These are phyloP conservation scores for Catharus ustulatus DNA, from an alignment of 2,797 vertebrate genomes.

Conservation along the genomic window DNA sequence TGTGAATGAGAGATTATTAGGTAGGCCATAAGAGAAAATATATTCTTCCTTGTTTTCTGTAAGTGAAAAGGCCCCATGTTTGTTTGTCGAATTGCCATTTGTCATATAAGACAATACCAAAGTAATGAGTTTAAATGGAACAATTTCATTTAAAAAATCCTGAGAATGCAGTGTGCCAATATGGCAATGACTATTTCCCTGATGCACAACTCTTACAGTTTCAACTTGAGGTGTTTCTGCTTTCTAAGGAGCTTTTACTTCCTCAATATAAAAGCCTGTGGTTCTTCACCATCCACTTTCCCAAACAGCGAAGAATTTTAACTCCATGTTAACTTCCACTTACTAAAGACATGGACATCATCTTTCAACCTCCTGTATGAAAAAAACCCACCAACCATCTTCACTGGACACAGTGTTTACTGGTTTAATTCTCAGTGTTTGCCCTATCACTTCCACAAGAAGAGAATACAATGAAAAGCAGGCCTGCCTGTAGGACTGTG, in stretches of 20 bases:
- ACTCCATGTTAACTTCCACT: neutral
- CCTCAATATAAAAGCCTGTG: neutral
- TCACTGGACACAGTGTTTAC: neutral
- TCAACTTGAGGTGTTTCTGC: neutral
- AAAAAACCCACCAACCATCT: neutral
- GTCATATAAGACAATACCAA: neutral
- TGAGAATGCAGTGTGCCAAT: neutral
- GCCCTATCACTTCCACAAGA: neutral
- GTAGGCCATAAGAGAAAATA: neutral
- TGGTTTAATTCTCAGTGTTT: neutral
- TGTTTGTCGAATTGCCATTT: neutral
- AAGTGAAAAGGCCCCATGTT: neutral
- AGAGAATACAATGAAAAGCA: neutral
- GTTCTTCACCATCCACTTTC: neutral
- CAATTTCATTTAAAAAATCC: neutral
- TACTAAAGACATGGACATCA: accelerated
- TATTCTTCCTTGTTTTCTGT: neutral
- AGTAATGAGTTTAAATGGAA: neutral
- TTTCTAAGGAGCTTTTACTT: neutral
- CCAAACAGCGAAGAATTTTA: neutral
- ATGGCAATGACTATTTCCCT: neutral
- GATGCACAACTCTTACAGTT: neutral
- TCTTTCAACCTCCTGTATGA: neutral
- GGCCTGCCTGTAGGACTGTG: neutral
- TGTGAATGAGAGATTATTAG: neutral